Evolutionary conservation across 2,888 invertebrate species (phyloP).

Genomic region (Parelbella ahira): DNA sequence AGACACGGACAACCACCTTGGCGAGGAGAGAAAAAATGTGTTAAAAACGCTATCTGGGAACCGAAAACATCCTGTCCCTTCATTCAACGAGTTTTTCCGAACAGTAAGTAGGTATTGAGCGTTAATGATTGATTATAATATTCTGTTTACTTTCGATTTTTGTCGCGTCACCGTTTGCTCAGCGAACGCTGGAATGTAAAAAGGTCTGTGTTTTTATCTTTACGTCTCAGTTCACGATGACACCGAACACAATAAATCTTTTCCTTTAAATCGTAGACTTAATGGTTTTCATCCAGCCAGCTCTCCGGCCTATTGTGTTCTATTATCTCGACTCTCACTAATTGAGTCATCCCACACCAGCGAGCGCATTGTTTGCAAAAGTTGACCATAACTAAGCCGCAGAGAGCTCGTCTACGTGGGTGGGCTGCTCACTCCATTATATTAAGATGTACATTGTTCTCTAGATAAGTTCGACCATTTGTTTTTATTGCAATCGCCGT

Average conservation of each 20-base stretch:
- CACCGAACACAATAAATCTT: slow-evolving; percentile 33
- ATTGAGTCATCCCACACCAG: slow-evolving; percentile 74
- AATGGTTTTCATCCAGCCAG: slow-evolving; percentile 41
- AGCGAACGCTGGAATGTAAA: slow-evolving; percentile 22
- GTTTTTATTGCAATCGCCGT: slow-evolving; percentile 18
- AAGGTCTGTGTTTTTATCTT: slow-evolving; percentile 26
- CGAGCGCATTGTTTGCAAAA: slow-evolving; percentile 73
- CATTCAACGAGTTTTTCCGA: slow-evolving; percentile 53
- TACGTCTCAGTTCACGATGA: slow-evolving; percentile 25
- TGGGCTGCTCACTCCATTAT: slow-evolving; percentile 48
- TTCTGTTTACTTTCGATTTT: slow-evolving; percentile 62
- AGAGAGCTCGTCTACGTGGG: slow-evolving; percentile 47
- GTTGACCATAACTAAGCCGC: slow-evolving; percentile 57
- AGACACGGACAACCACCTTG: slow-evolving; percentile 55
- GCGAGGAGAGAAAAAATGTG: slow-evolving; percentile 49
- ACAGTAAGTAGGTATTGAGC: slow-evolving; percentile 55
- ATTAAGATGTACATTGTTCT: slow-evolving; percentile 29
- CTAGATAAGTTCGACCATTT: slow-evolving; percentile 20
- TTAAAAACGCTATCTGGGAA: slow-evolving; percentile 53
- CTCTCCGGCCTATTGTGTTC: slow-evolving; percentile 66
- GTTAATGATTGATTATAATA: slow-evolving; percentile 67
- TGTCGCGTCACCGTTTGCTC: slow-evolving; percentile 53
- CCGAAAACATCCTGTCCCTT: slow-evolving; percentile 61
- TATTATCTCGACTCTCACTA: slow-evolving; percentile 62
- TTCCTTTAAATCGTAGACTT: slow-evolving; percentile 27